These are phyloP conservation scores for Trichonephila clavipes DNA, from an alignment of 1,140 invertebrate species.

Conservation along the genomic window DNA sequence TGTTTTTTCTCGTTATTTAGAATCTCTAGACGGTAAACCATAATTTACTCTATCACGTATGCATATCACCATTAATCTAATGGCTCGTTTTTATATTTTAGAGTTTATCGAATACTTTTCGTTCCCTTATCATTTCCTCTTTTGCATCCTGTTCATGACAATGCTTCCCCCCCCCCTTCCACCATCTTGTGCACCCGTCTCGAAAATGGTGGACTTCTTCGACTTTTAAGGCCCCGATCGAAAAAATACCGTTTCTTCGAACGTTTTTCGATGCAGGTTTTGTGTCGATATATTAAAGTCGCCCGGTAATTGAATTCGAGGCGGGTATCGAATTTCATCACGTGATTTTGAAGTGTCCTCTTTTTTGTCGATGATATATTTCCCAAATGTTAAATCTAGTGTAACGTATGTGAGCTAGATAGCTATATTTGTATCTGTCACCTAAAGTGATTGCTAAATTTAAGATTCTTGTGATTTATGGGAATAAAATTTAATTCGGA, in stretches of 20 bases:
- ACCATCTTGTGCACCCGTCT: neutral
- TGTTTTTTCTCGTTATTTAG: neutral
- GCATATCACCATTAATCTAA: slow-evolving; percentile 62
- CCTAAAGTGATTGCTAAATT: neutral
- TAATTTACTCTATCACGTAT: slow-evolving; percentile 63
- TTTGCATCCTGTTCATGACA: neutral
- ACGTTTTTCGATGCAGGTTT: neutral
- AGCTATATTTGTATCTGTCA: neutral
- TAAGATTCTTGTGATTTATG: neutral
- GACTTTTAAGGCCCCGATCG: neutral
- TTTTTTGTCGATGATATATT: neutral
- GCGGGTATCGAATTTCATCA: slow-evolving; percentile 7
- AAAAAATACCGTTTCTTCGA: neutral
- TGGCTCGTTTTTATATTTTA: slow-evolving; percentile 35
- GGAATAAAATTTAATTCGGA: no score
- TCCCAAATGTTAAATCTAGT: neutral
- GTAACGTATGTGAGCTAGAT: neutral
- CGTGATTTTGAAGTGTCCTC: neutral
- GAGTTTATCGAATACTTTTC: slow-evolving; percentile 58
- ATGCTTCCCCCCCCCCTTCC: neutral
- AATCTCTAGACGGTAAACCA: neutral
- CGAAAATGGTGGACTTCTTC: neutral
- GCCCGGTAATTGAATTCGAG: neutral
- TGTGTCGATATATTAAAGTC: slow-evolving; percentile 3
- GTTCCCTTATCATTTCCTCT: neutral